Conservation (phyloP, 2,888 invertebrate species). For the Serripes groenlandicus region DNA sequence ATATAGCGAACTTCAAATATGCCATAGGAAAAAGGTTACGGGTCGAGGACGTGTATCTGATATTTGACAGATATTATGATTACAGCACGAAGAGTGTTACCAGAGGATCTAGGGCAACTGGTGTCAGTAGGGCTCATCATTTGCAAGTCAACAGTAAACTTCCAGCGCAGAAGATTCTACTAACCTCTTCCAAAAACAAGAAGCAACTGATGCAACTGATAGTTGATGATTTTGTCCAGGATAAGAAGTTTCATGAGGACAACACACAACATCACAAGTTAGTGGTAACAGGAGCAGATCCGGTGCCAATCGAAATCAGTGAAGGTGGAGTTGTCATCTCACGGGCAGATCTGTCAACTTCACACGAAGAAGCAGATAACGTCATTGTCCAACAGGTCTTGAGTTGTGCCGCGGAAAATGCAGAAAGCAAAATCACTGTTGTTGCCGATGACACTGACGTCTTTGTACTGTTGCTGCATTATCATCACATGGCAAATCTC, state of each 20-base stretch:
- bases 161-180: no score
- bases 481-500: neutral
- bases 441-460: conserved; percentile 2
- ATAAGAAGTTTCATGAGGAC: neutral
- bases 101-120: no score
- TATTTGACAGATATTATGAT: conserved; percentile 12
- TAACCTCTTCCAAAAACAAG: no score
- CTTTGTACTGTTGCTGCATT: neutral
- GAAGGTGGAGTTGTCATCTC: neutral
- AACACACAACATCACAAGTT: neutral
- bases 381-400: neutral
- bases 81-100: no score
- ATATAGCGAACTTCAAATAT: neutral
- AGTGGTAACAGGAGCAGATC: neutral
- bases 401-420: neutral
- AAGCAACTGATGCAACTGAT: neutral
- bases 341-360: neutral
- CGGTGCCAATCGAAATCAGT: neutral
- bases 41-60: neutral
- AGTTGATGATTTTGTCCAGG: neutral
- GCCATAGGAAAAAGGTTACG: neutral
- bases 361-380: neutral
- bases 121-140: no score
- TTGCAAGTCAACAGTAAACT: no score
- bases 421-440: neutral